Evolutionary conservation across 2,113 vertebrate genomes (phyloP).

Genomic region (Eublepharis macularius): DNA sequence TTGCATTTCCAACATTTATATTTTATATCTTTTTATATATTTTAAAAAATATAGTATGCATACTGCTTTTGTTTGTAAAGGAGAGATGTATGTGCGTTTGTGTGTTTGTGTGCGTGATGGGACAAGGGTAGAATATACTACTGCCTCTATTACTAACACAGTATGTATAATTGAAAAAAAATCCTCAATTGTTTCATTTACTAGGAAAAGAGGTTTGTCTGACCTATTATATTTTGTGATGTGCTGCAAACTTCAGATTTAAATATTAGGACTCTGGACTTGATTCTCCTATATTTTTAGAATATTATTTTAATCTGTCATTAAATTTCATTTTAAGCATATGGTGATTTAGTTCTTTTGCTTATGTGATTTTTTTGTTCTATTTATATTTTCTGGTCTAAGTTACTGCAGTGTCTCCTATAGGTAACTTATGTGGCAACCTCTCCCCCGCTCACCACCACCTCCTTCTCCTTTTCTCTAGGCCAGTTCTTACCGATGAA

Average conservation of each 20-base stretch:
- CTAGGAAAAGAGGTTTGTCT: conserved; percentile 29
- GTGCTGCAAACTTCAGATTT: conserved; percentile 38
- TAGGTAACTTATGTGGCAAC: neutral
- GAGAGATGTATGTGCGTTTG: accelerated
- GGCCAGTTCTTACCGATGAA: neutral
- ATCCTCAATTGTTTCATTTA: conserved; percentile 43
- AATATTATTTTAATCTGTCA: neutral
- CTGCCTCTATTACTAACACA: neutral
- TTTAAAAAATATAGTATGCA: neutral
- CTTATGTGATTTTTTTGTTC: neutral
- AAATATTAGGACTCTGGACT: neutral
- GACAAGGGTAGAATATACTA: neutral
- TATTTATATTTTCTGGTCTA: neutral
- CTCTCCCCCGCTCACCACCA: no score
- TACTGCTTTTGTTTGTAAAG: neutral
- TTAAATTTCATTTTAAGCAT: neutral
- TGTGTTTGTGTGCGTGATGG: neutral
- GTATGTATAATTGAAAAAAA: neutral
- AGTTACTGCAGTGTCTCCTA: no score
- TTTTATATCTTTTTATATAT: neutral
- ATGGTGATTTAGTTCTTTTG: accelerated
- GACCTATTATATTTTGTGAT: conserved; percentile 53
- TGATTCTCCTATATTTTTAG: neutral
- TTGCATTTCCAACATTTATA: neutral
- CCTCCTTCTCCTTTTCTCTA: neutral